Base-by-base conservation (phyloP, 2,888 invertebrate species). In the Eupithecia exiguata region DNA sequence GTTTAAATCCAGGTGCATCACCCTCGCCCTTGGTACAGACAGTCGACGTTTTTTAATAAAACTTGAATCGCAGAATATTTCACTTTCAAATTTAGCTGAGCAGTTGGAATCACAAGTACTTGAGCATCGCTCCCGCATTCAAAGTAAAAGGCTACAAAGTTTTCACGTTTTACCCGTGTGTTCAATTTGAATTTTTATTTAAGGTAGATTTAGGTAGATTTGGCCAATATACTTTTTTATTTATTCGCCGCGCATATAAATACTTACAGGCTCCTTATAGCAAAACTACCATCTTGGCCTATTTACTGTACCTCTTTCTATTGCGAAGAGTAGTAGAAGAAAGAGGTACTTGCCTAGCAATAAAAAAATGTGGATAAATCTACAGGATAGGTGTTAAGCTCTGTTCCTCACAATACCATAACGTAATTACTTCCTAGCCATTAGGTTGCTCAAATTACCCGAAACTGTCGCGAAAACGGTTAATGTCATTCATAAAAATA, bases 21-120 rank as follows among this genome's bases (percentile, higher is more conserved):
- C 71, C 49, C 46, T 46, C 69, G n/a, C 61, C 67, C 30, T 68
- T 53, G 69, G 53, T 46, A 30, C 35, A 66, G 76, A 76, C 75
- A 73, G 75, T 40, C 69, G 76, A 73, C 73, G 67, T 73, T 76
- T 76, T 76, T 73, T 76, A 76, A 76, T 76, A 73, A 73, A 76
- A 69, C 73, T 69, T 62, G 76, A 73, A 69, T 76, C 73, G 76
- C 66, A 71, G 76, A 73, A 76, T 76, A 76, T 73, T 76, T 76
- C 69, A 76, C 76, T 73, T 73, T 71, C 69, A 76, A 73, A 73
- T 73, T 73, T 65, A 72, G 71, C 67, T 69, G 70, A 75, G 70
- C 70, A 68, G 61, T 58, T 68, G 65, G 68, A 76, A 75, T 74
- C 74, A 74, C 72, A 58, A 75, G 72, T 72, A 76, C 73, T 72